phyloP scores from a whole-genome alignment of 2,113 vertebrate species.

The Cyanoderma ruficeps region DNA sequence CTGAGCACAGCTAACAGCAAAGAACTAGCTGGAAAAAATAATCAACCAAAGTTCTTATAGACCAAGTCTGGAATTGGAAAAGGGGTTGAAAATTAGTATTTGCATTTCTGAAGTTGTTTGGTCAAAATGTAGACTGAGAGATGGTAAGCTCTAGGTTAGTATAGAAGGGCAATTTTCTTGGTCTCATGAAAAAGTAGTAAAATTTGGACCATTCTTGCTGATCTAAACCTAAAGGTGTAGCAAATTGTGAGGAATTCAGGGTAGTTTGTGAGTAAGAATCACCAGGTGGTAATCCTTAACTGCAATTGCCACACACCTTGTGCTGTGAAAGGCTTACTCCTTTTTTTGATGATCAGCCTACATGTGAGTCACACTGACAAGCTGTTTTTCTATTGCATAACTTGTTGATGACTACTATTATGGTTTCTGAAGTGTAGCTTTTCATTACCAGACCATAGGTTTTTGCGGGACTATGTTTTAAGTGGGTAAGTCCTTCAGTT shows the following conservation, averaged over 20 bases:
- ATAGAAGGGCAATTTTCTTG: neutral
- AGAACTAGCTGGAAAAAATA: neutral
- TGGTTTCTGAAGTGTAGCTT: neutral
- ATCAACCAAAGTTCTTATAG: neutral
- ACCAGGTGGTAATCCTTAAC: neutral
- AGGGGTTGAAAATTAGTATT: neutral
- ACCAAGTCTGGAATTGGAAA: neutral
- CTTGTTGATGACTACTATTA: neutral
- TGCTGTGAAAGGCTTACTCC: neutral
- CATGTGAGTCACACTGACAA: neutral
- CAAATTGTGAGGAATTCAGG: neutral
- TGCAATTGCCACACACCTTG: neutral
- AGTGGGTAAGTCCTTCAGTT: neutral
- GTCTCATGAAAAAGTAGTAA: neutral
- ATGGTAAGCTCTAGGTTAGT: neutral
- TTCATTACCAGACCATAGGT: neutral
- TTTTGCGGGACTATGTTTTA: neutral
- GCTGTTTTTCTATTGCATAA: neutral
- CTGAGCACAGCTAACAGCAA: neutral
- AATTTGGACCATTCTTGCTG: neutral
- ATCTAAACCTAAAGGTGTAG: neutral
- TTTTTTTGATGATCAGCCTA: neutral
- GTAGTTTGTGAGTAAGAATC: neutral
- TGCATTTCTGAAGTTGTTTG: neutral
- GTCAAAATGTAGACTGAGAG: neutral